These are phyloP conservation scores for Marisa cornuarietis DNA, from an alignment of 1,140 invertebrate species.

Conservation along the genomic window DNA sequence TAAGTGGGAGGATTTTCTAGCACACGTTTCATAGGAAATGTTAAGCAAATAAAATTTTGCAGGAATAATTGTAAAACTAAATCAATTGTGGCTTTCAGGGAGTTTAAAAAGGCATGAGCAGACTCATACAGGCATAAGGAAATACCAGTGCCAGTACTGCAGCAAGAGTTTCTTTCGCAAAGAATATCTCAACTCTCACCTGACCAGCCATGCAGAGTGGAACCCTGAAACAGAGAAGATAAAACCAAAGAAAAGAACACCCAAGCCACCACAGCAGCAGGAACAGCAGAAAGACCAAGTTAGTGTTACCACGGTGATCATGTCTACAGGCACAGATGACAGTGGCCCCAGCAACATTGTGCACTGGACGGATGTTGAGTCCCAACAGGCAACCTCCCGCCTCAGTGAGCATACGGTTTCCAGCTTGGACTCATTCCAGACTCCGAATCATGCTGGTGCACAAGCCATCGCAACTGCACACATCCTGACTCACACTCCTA, in stretches of 20 bases:
- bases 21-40: background rate
- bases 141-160: slow-evolving; percentile 46
- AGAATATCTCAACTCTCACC: slow-evolving; percentile 49
- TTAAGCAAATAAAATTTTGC: background rate
- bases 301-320: slow-evolving; percentile 5
- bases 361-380: slow-evolving; percentile 18
- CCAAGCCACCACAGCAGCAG: slow-evolving; percentile 2
- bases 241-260: slow-evolving; percentile 2
- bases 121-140: slow-evolving; percentile 39
- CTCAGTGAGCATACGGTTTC: background rate
- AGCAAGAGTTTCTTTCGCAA: slow-evolving; percentile 48
- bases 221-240: slow-evolving; percentile 12
- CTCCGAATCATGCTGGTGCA: background rate
- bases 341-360: slow-evolving; percentile 8
- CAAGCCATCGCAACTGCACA: background rate
- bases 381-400: slow-evolving; percentile 3
- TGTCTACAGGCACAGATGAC: slow-evolving; percentile 4
- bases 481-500: background rate
- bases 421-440: background rate
- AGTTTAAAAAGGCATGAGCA: slow-evolving; percentile 49
- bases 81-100: slow-evolving; percentile 33
- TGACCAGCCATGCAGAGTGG: slow-evolving; percentile 36
- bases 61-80: background rate
- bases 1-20: background rate
- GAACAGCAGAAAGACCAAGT: background rate